These are phyloP conservation scores for Mormyrus iriodes DNA, from an alignment of 2,113 vertebrate genomes.

Conservation along the genomic window DNA sequence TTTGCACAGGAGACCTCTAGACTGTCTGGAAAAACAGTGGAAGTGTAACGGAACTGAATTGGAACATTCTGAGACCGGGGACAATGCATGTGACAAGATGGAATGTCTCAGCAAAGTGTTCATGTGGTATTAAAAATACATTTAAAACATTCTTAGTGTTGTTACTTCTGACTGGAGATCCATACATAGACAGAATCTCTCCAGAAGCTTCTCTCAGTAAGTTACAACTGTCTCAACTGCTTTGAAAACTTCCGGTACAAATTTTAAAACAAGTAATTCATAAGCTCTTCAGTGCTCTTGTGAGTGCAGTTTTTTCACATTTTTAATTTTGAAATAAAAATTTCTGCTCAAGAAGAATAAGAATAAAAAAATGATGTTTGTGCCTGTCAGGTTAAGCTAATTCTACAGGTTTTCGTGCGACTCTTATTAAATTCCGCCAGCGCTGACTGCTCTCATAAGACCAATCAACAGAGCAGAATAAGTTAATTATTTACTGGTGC, in stretches of 20 bases:
- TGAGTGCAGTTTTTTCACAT: neutral
- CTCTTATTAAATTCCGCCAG: slow-evolving; percentile 78
- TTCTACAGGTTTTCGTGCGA: slow-evolving; percentile 47
- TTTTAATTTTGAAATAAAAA: neutral
- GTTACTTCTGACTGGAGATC: neutral
- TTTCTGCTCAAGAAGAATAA: neutral
- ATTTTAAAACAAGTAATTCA: neutral
- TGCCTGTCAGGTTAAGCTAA: slow-evolving; percentile 3
- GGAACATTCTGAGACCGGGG: neutral
- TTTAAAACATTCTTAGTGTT: neutral
- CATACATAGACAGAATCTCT: neutral
- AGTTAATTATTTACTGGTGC: slow-evolving; percentile 99
- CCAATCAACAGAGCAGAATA: slow-evolving; percentile 93
- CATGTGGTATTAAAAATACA: neutral
- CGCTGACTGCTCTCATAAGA: slow-evolving; percentile 84
- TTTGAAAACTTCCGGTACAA: neutral
- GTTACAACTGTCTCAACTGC: neutral
- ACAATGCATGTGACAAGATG: neutral
- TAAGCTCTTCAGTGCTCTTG: neutral
- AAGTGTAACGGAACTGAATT: neutral
- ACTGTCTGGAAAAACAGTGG: neutral
- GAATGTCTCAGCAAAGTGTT: neutral
- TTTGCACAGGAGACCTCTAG: neutral
- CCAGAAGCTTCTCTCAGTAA: neutral
- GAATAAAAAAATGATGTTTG: neutral